phyloP scores from a whole-genome alignment of 2,113 vertebrate species.

The Cephalopterus ornatus region DNA sequence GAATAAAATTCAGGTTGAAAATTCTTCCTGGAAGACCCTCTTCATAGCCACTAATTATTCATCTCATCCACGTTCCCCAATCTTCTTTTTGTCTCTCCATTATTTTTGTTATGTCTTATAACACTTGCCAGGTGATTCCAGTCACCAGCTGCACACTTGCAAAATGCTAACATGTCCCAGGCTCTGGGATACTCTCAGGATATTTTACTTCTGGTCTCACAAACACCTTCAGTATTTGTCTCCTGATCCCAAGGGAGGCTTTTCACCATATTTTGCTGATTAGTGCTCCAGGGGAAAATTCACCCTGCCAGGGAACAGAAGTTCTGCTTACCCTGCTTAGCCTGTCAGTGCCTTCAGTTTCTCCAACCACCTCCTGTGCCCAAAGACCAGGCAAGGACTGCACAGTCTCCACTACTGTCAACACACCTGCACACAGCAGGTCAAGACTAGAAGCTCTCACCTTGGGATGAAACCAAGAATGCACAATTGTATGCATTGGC shows the following conservation, averaged over 20 bases:
- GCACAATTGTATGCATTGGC: background rate
- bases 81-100: too few species aligned
- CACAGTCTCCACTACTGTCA: background rate
- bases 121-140: background rate
- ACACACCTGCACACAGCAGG: too few species aligned
- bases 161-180: background rate
- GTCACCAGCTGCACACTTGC: background rate
- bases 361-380: background rate
- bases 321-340: background rate
- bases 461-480: background rate
- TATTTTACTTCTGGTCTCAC: background rate
- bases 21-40: background rate
- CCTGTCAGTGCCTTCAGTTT: background rate
- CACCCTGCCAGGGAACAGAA: background rate
- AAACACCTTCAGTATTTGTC: background rate
- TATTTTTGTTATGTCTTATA: background rate
- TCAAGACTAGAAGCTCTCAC: background rate
- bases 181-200: background rate
- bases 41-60: background rate
- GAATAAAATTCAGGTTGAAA: background rate
- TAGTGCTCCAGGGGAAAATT: background rate
- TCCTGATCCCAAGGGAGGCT: background rate
- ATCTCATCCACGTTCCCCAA: rapidly evolving
- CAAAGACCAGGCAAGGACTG: background rate
- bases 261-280: background rate